Evolutionary conservation across 2,797 vertebrate genomes (phyloP).

Genomic region (Myoxocephalus aenaeus): DNA sequence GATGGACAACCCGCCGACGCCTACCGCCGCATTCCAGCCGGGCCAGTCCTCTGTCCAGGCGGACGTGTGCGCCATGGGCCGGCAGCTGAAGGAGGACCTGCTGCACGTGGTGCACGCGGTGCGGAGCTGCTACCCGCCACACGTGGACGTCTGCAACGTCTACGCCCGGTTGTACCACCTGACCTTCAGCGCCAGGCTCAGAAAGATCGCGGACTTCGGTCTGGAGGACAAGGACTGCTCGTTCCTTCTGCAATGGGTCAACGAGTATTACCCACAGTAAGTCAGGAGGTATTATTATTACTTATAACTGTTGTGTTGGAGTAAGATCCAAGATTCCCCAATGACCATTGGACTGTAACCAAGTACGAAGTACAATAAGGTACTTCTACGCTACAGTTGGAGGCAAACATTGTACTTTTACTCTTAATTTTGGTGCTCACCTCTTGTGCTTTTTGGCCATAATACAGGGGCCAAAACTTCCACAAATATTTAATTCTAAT

Average conservation of each 20-base stretch:
- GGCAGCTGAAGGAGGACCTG: slow-evolving; percentile 87
- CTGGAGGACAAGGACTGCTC: slow-evolving; percentile 83
- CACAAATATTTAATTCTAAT: neutral
- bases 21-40: neutral
- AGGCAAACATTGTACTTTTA: too few relatives aligned
- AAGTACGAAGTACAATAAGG: too few relatives aligned
- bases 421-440: too few relatives aligned
- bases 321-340: neutral
- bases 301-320: too few relatives aligned
- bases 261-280: slow-evolving; percentile 90
- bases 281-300: slow-evolving; percentile 36
- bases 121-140: slow-evolving; percentile 85
- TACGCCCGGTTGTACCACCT: slow-evolving; percentile 88
- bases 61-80: slow-evolving; percentile 82
- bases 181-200: slow-evolving; percentile 78
- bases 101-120: slow-evolving; percentile 81
- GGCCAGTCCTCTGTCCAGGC: slow-evolving; percentile 75
- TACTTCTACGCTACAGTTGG: too few relatives aligned
- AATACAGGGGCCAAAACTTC: too few relatives aligned
- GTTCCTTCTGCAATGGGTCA: slow-evolving; percentile 88
- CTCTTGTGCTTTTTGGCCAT: too few relatives aligned
- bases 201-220: slow-evolving; percentile 77
- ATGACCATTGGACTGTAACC: too few relatives aligned
- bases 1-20: slow-evolving; percentile 68
- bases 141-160: slow-evolving; percentile 84